Conservation (phyloP, 2,113 vertebrate genomes). For the Arizona elegans region DNA sequence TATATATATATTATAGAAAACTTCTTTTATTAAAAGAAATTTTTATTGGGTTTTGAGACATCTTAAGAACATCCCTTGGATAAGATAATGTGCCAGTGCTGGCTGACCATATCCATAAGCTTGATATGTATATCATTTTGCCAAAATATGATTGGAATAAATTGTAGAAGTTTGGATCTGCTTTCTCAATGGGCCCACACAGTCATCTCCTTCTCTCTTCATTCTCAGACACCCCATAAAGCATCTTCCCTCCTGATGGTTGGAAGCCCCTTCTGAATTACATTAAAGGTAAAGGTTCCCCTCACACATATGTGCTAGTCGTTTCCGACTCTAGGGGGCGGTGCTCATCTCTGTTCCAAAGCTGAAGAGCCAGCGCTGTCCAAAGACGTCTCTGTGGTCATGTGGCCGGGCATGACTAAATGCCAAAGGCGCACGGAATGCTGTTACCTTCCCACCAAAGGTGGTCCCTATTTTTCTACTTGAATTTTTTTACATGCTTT, state of each 20-base stretch:
- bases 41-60: neutral
- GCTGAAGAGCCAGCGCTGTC: no score
- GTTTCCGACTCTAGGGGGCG: no score
- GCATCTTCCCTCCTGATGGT: neutral
- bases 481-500: no score
- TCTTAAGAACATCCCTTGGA: neutral
- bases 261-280: neutral
- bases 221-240: neutral
- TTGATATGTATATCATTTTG: neutral
- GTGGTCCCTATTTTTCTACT: no score
- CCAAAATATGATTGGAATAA: neutral
- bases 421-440: no score
- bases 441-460: no score
- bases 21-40: neutral
- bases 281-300: neutral
- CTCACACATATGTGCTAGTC: no score
- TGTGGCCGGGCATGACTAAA: no score
- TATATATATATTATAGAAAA: neutral
- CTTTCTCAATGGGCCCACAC: neutral
- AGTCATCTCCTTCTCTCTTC: neutral
- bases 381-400: no score
- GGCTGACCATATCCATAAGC: neutral
- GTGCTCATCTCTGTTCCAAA: no score
- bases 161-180: neutral
- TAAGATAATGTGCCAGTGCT: neutral